Evolutionary conservation across 2,888 invertebrate genomes (phyloP).

Genomic region (Drosophila limbata): DNA sequence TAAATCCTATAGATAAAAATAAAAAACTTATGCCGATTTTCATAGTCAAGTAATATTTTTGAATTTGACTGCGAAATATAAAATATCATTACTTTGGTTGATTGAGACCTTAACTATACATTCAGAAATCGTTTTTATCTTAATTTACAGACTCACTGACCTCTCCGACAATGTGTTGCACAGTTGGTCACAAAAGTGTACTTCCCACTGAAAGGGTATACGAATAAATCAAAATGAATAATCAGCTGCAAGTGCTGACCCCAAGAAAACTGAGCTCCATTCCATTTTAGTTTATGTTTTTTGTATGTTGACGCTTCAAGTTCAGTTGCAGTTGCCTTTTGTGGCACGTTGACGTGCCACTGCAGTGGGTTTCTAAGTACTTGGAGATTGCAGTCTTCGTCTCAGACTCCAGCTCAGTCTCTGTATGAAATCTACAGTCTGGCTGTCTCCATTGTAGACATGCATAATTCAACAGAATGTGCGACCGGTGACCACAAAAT

Average conservation of each 20-base stretch:
- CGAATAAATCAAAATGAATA: constrained; percentile 22
- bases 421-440: constrained; percentile 3
- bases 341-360: constrained; percentile 46
- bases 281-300: constrained; percentile 14
- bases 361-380: constrained; percentile 44
- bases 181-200: not conserved
- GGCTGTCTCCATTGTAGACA: constrained; percentile 32
- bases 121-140: too few species aligned
- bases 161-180: not conserved
- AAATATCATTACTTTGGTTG: too few species aligned
- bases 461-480: constrained; percentile 73
- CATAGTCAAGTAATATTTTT: too few species aligned
- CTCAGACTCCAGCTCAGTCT: constrained; percentile 9
- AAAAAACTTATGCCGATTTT: too few species aligned
- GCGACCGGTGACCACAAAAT: constrained; percentile 56
- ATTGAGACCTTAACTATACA: too few species aligned
- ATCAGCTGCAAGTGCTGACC: constrained; percentile 46
- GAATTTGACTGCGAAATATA: too few species aligned
- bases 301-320: constrained; percentile 64
- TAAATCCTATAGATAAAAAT: too few species aligned
- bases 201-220: not conserved
- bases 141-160: not conserved
- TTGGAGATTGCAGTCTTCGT: constrained; percentile 14
- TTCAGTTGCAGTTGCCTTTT: constrained; percentile 62
- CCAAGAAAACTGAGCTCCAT: constrained; percentile 50